Percentiles rank a stretch among this genome's conserved stretches.
phyloP scores from a whole-genome alignment of 2,888 invertebrate species.

The Andrena camellia region DNA sequence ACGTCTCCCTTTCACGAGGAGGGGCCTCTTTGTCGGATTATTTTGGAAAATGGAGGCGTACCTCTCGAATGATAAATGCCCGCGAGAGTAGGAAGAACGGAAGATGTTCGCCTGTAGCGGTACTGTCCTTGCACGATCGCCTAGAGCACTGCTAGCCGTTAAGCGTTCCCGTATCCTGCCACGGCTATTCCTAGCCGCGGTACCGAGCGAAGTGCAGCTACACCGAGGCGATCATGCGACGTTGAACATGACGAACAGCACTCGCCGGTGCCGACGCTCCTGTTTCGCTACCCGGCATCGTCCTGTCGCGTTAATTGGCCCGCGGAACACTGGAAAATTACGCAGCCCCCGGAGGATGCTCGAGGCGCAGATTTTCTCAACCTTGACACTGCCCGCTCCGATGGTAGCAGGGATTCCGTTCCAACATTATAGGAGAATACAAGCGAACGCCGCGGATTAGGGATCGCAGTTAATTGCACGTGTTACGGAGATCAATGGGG shows the following conservation, averaged over 20 bases:
- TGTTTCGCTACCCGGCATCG: conserved; percentile 6
- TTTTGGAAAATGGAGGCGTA: conserved; percentile 49
- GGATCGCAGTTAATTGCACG: not conserved
- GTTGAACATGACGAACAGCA: conserved; percentile 36
- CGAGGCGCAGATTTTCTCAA: not conserved
- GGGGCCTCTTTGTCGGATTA: conserved; percentile 13
- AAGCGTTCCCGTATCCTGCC: conserved; percentile 78
- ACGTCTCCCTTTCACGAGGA: not conserved
- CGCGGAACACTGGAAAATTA: conserved; percentile 6
- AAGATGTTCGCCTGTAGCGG: conserved; percentile 76
- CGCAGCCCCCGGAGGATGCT: not conserved
- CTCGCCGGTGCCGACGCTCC: conserved; percentile 1
- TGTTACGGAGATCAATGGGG: not conserved
- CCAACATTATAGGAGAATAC: no score
- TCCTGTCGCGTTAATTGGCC: conserved; percentile 16
- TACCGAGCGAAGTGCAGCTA: conserved; percentile 55
- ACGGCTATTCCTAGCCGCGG: conserved; percentile 71
- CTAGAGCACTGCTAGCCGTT: conserved; percentile 74
- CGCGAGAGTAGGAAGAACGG: conserved; percentile 61
- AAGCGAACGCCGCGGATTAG: not conserved
- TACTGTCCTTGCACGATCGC: conserved; percentile 80
- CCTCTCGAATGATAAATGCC: conserved; percentile 60
- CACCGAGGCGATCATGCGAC: conserved; percentile 55
- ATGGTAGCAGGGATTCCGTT: not conserved
- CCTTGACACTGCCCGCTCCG: conserved; percentile 16